Percentiles rank a stretch among this genome's conserved stretches.
These are phyloP conservation scores for Cyphomyrus discorhynchus DNA, from an alignment of 2,113 vertebrate species.

Conservation along the genomic window DNA sequence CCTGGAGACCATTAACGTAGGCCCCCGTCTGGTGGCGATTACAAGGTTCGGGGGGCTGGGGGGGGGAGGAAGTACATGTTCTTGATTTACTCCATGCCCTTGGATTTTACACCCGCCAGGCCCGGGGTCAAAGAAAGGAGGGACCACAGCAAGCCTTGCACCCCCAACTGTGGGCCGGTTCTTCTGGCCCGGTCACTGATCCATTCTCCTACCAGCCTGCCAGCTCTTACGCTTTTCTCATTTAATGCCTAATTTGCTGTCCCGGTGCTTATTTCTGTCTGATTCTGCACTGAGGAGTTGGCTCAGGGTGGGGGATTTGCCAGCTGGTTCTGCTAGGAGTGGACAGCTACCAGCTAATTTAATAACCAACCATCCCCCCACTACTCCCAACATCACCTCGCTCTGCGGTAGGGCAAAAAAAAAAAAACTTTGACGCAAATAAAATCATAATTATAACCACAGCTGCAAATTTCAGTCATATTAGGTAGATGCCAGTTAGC, in stretches of 20 bases:
- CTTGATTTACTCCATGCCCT: neutral
- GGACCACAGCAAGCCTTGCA: neutral
- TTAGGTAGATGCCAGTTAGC: neutral
- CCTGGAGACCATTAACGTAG: neutral
- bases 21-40: neutral
- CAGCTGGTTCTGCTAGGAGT: neutral
- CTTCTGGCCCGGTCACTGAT: neutral
- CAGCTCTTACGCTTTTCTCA: slow-evolving; percentile 3
- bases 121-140: neutral
- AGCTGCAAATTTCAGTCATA: neutral
- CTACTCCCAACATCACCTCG: neutral
- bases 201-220: neutral
- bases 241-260: slow-evolving; percentile 8
- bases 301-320: neutral
- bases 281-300: neutral
- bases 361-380: neutral
- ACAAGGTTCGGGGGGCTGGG: neutral
- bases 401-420: neutral
- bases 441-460: neutral
- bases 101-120: neutral
- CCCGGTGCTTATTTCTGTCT: neutral
- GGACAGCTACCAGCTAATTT: neutral
- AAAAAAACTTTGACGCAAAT: neutral
- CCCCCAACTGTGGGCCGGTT: neutral
- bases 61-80: neutral